Conservation (phyloP, 2,113 vertebrate genomes). For the Sphaerodactylus townsendi region DNA sequence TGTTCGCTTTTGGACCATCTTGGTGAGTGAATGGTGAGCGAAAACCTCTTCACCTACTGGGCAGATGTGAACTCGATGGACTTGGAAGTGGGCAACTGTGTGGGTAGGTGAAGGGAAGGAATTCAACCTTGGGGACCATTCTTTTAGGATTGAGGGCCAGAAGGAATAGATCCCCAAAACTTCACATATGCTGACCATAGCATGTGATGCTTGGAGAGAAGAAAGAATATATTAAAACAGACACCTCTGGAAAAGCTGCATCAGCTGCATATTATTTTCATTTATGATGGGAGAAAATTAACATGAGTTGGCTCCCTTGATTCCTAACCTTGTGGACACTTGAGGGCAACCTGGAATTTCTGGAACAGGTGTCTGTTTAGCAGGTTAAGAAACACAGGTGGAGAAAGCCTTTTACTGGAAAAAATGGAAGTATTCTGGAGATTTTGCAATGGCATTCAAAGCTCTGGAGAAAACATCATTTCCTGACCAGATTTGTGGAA, state of each 20-base stretch:
- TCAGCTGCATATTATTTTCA: neutral
- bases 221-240: neutral
- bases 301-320: slow-evolving; percentile 1
- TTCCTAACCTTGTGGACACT: slow-evolving; percentile 8
- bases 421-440: slow-evolving; percentile 23
- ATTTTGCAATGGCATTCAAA: slow-evolving; percentile 4
- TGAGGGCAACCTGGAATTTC: neutral
- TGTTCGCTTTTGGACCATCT: slow-evolving; percentile 30
- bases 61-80: slow-evolving; percentile 33
- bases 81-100: slow-evolving; percentile 8
- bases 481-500: slow-evolving; percentile 26
- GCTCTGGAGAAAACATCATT: slow-evolving; percentile 19
- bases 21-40: slow-evolving; percentile 27
- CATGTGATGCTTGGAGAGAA: neutral
- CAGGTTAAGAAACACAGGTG: neutral
- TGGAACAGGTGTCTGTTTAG: neutral
- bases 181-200: neutral
- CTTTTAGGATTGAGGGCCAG: neutral
- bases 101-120: slow-evolving; percentile 2
- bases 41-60: slow-evolving; percentile 28
- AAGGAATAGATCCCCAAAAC: neutral
- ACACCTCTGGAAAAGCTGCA: neutral
- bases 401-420: slow-evolving; percentile 23
- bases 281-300: neutral
- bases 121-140: neutral